Base-by-base conservation (phyloP, 2,888 invertebrate species). In the Leucophora obtusa region DNA sequence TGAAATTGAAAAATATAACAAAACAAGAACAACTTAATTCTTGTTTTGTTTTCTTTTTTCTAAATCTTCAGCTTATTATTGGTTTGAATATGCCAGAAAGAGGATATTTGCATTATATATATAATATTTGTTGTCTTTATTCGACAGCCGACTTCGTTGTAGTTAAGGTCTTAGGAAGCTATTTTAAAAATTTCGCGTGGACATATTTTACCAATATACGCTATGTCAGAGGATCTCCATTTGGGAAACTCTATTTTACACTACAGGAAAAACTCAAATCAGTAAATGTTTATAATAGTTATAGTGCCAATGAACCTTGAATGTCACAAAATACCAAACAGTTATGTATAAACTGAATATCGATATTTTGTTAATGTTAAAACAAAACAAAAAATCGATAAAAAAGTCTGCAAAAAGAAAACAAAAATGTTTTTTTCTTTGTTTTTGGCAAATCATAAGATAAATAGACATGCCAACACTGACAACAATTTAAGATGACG, bases 401-500 rank as follows among this genome's bases (percentile, higher is more conserved):
- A 28, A 28, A 28, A 28, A 28, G 28, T 28, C 4, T 8, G 15
- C 14, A 21, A 17, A 62, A 59, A 38, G 50, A 66, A 58, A 80
- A 65, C 21, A 60, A 28, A 7, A 21, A 2, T 21, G n/a, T n/a
- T 24, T 24, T 24, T 24, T 24, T 2, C 5, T 28, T 28, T 51
- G 60, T 69, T 71, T 28, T 73, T 62, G 72, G 72, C 18, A 77
- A 81, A 81, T 66, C 73, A 43, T 59, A 73, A 62, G 80, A 80
- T 80, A 80, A 80, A 76, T 76, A 69, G 69, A 79, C 76, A 76
- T 72, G 78, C 72, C 63, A 76, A 76, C 72, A 76, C 68, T 81
- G 81, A 66, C 81, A 81, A 71, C 79, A 82, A 68, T 84, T 82
- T 83, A 82, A 85, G 86, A 88, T 87, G 87, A 87, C 87, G 87